A percentile compares a stretch with the other conserved stretches of the same genome.
Conservation (phyloP, 2,113 vertebrate genomes). For the Prolemur simus region DNA sequence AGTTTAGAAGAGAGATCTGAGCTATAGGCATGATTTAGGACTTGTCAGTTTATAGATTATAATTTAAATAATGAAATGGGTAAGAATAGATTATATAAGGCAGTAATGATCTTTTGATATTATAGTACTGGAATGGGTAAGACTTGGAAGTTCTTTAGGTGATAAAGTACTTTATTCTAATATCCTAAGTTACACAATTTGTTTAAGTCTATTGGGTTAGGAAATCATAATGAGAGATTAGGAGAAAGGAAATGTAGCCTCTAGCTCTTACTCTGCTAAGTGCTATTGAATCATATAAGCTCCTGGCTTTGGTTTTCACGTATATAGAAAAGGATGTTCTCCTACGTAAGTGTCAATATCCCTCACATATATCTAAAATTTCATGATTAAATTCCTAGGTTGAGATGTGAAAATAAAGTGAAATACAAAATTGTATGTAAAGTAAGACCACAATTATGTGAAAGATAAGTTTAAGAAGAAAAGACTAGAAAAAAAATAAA, state of each 20-base stretch:
- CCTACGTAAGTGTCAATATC: background rate
- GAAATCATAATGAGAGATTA: background rate
- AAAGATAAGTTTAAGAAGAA: conserved; percentile 23
- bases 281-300: background rate
- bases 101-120: background rate
- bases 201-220: background rate
- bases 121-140: background rate
- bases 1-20: background rate
- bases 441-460: background rate
- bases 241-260: background rate
- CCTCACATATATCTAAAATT: background rate
- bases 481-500: background rate
- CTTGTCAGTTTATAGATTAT: background rate
- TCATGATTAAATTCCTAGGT: background rate
- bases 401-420: background rate
- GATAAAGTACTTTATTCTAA: background rate
- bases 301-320: background rate
- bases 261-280: background rate
- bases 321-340: background rate
- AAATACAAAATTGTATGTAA: background rate
- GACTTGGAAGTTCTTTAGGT: background rate
- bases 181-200: background rate
- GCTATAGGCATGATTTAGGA: background rate
- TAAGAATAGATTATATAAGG: background rate
- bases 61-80: background rate